Percentiles rank a stretch among this genome's conserved stretches.
Evolutionary conservation across 2,888 invertebrate species (phyloP).

Genomic region (Drosophila leonis): DNA sequence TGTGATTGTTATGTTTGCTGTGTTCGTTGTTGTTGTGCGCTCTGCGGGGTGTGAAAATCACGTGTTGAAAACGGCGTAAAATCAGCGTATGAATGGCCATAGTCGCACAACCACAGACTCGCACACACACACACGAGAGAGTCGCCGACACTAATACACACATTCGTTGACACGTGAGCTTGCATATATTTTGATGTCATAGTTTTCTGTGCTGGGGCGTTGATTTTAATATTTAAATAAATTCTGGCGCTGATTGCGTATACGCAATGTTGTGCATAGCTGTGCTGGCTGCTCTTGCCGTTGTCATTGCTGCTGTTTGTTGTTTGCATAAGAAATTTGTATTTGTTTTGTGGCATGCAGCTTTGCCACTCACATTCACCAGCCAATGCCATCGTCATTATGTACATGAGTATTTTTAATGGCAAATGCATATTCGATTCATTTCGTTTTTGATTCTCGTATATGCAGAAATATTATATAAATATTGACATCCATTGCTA

Average conservation of each 20-base stretch:
- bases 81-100: conserved; percentile 67
- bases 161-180: conserved; percentile 50
- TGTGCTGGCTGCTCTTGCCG: conserved; percentile 1
- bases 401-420: conserved; percentile 19
- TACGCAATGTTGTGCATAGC: conserved; percentile 51
- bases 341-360: conserved; percentile 57
- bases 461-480: conserved; percentile 37
- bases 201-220: conserved; percentile 65
- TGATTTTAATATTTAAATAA: conserved; percentile 79
- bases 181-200: conserved; percentile 75
- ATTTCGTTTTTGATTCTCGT: conserved; percentile 43
- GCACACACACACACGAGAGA: conserved; percentile 4
- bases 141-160: conserved; percentile 1
- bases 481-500: conserved; percentile 49
- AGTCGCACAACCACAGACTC: conserved; percentile 14
- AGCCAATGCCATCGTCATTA: conserved; percentile 16
- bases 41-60: conserved; percentile 71
- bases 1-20: conserved; percentile 31
- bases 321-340: conserved; percentile 70
- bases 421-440: conserved; percentile 36
- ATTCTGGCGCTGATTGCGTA: conserved; percentile 73
- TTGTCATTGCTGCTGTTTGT: conserved; percentile 26
- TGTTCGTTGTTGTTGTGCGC: conserved; percentile 16
- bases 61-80: conserved; percentile 75
- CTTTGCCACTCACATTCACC: conserved; percentile 26